Base-by-base conservation (phyloP, 2,797 vertebrate genomes). In the Pogonophryne albipinna region DNA sequence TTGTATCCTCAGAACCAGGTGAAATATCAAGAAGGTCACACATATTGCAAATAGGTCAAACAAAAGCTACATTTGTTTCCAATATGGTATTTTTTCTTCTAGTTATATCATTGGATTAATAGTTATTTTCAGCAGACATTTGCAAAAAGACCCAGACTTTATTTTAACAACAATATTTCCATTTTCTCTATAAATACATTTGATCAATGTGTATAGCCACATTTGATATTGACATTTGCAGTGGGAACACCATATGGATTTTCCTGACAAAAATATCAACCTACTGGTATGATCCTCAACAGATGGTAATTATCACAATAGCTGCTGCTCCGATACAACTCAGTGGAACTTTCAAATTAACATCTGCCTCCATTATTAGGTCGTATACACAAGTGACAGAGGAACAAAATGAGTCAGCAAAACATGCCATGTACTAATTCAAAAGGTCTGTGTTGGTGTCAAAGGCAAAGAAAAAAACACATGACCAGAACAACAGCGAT, bases 221-320 rank as follows among this genome's bases (percentile, higher is more conserved):
- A 83, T 66, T 78, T 57, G 46, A 70, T 77, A 78, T 50, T 76
- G 42, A 78, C 66, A 68, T 85, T 70, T 79, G 41, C 71, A 64
- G 46, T 72, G 55, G 47, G 63, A 71, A 86, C 53, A 7, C 63
- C 78, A 71, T 89, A 91, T 86, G 88, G 70, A 76, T 67, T 78
- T 46, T 53, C 70, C 45, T 52, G 4, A 27, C 27, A 27, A 27
- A 69, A 76, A 89, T 67, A 66, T 61, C 3, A 41, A 79, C 89
- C 85, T 60, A 60, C 56, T 87, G 85, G 31, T 82, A 66, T 74
- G 66, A 88, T 83, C 74, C 47, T 73, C 82, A 88, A 59, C 94
- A 95, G 94, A 95, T 94, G 94, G 92, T 87, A 90, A 94, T 93
- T 91, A 90, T 82, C 69, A 66, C 67, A 61, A 60, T 41, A 78